A percentile compares a stretch with the other conserved stretches of the same genome.
Conservation (phyloP, 2,888 invertebrate genomes). For the Spilarctia lutea region DNA sequence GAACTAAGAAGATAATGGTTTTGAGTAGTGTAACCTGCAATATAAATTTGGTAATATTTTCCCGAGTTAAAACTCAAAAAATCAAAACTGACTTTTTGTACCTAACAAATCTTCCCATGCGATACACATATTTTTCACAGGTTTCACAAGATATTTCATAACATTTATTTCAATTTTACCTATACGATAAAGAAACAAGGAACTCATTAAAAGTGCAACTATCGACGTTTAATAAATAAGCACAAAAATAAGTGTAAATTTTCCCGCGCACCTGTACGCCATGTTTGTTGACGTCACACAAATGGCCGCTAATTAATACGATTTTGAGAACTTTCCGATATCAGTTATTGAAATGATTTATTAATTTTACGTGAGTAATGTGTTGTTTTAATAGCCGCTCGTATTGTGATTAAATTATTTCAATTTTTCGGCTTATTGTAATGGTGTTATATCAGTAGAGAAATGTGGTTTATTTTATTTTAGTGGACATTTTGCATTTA, state of each 20-base stretch:
- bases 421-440: background rate
- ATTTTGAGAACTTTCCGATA: constrained; percentile 12
- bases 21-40: background rate
- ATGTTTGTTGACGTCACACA: constrained; percentile 49
- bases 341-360: constrained; percentile 30
- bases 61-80: background rate
- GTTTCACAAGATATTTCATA: no score
- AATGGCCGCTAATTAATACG: constrained; percentile 56
- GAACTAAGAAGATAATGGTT: no score
- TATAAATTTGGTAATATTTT: background rate
- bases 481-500: background rate
- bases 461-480: background rate
- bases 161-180: background rate
- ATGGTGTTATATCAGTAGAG: background rate
- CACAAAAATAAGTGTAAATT: constrained; percentile 16
- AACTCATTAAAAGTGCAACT: background rate
- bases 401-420: background rate
- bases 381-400: background rate
- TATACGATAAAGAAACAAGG: background rate
- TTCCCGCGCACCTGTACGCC: constrained; percentile 46
- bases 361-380: constrained; percentile 23
- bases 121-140: no score
- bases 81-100: no score
- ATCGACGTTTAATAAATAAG: background rate
- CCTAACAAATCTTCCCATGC: no score